Evolutionary conservation across 2,888 invertebrate genomes (phyloP), one percentile per base, ranked within the genome.

Genomic region (Polyommatus iphigenia): DNA sequence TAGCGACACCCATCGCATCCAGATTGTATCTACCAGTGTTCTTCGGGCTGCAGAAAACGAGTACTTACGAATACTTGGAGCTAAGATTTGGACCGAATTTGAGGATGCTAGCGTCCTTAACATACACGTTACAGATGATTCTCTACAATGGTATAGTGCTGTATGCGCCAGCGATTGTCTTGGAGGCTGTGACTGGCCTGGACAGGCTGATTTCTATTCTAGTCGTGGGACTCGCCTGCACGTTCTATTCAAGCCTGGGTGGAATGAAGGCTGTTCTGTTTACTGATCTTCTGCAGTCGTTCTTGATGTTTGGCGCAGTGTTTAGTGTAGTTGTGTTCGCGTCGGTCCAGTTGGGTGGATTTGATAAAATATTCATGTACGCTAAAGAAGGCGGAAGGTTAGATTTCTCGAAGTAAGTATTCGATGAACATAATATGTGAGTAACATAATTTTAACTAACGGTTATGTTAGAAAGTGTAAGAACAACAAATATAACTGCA

Each of bases 21-120:
- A 96, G 96, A 85, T 88, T 97, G 67, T 98, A 97, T 88, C 92
- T 98, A 79, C 98, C 98, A 59, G 97, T 98, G 62, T 98, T 98
- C 89, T 98, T 97, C 87, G 96, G 96, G 81, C 92, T 98, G 10
- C 96, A 97, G 88, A 96, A 96, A 80, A 96, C 97, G n/a, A 98
- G 98, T 88, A 97, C 97, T 78, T 99, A 98, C 87, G 98, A 98
- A 96, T 99, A 99, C 88, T 94, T 99, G 85, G 98, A 99, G 88
- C 93, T 95, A 83, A 94, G 99, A 81, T 99, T 99, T 87, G 98
- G 98, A 3, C 95, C 96, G 81, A 91, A 92, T 6, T 95, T 98
- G 41, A 94, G 99, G 83, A 90, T 97, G 81, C 90, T 96, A 29
- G 98, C 98, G 0, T 98, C 98, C 3, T 85, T 98, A 77, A 96